Base-by-base conservation (phyloP, 2,113 vertebrate species). In the Psophia crepitans region DNA sequence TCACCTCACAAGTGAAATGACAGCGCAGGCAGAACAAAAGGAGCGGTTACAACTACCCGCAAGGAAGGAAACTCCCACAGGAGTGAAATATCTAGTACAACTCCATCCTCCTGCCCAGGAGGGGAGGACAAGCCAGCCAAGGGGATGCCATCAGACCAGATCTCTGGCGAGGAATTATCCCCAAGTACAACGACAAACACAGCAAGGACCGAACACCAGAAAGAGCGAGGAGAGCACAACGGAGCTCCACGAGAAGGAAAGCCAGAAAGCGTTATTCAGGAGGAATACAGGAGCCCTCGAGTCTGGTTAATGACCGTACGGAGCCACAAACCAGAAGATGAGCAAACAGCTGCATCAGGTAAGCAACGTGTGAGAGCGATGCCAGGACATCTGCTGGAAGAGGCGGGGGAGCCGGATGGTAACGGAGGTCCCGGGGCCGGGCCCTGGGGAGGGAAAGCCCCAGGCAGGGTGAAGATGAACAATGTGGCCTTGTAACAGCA, bases 401-500 rank as follows among this genome's bases (percentile, higher is more conserved):
- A 49, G 21, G 46, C 2, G 1, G 13, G 5, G 11, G 16, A 37
- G 13, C 5, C 48, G 28, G 11, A 17, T 33, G 12, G 2, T 14
- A 23, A 71, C 2, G 13, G 14, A 19, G 14, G 5, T 4, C 16
- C n/a, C n/a, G 9, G 2, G 8, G 32, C 46, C 44, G 53, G 65
- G 51, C 20, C 18, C 35, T n/a, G 54, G 19, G 21, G 4, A 32
- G 11, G 26, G 22, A 15, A 60, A 61, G 23, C 16, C 44, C 23
- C 5, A 14, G 35, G 6, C 8, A 27, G 6, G 22, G 7, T 3
- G 10, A 32, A 23, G 7, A 28, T 16, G 23, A n/a, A n/a, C n/a
- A n/a, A n/a, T n/a, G 10, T 6, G 14, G 2, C 6, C 8, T 3
- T 26, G 4, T 1, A 13, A 10, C 1, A 3, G n/a, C 30, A 11